A percentile compares a stretch with the other conserved stretches of the same genome.
phyloP scores from a whole-genome alignment of 2,888 invertebrate species.

The Rhorus exstirpatorius region DNA sequence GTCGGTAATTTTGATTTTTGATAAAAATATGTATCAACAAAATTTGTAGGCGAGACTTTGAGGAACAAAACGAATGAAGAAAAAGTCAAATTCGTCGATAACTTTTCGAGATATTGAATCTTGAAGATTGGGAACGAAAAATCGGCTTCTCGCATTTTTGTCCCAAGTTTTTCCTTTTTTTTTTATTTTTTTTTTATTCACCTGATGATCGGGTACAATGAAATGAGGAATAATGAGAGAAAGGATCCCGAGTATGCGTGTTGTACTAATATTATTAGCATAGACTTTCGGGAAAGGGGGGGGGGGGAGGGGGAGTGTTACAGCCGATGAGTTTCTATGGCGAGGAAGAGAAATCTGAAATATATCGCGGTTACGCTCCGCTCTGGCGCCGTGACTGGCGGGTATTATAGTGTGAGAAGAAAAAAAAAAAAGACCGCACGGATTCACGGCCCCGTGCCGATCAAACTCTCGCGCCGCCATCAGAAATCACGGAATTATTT shows the following conservation, averaged over 20 bases:
- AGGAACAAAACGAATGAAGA: no score
- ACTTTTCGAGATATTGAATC: no score
- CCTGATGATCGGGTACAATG: not conserved
- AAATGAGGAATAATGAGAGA: not conserved
- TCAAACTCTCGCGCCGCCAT: slow-evolving; percentile 61
- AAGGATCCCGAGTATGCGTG: slow-evolving; percentile 22
- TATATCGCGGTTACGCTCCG: slow-evolving; percentile 57
- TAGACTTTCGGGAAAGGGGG: not conserved
- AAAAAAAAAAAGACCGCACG: slow-evolving; percentile 63
- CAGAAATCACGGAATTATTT: no score
- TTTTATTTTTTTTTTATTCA: not conserved
- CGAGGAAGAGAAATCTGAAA: slow-evolving; percentile 68
- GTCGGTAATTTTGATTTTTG: no score
- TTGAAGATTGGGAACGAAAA: no score
- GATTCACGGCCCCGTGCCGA: slow-evolving; percentile 70
- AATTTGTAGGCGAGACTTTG: no score
- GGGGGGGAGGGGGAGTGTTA: not conserved
- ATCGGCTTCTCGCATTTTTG: no score
- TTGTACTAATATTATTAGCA: slow-evolving; percentile 16
- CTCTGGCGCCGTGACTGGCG: slow-evolving; percentile 50
- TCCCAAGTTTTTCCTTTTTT: not conserved
- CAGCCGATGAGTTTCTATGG: slow-evolving; percentile 41
- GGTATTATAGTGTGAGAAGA: not conserved
- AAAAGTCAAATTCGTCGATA: no score
- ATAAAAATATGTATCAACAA: no score